A percentile compares a stretch with the other conserved stretches of the same genome.
Conservation (phyloP, 2,113 vertebrate genomes). For the Pantherophis guttatus region DNA sequence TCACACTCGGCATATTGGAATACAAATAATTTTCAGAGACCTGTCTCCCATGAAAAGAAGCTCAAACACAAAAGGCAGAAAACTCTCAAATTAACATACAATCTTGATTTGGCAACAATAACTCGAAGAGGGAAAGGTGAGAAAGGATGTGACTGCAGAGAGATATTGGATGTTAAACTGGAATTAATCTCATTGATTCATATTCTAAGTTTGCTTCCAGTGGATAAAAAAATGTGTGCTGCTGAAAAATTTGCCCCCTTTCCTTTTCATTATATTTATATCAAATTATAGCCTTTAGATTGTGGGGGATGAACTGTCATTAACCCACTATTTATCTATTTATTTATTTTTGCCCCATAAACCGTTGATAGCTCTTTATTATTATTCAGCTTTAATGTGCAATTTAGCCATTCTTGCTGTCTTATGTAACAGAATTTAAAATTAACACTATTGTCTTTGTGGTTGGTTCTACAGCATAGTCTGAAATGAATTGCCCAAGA, state of each 20-base stretch:
- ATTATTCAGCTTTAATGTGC: background rate
- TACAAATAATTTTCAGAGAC: slow-evolving; percentile 30
- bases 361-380: background rate
- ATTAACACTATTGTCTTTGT: background rate
- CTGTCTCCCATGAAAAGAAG: slow-evolving; percentile 12
- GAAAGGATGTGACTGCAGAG: background rate
- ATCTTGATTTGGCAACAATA: background rate
- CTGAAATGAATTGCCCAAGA: background rate
- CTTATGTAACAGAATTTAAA: background rate
- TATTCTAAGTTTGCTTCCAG: background rate
- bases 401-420: background rate
- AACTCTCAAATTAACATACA: background rate
- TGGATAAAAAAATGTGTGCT: background rate
- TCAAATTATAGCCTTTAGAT: background rate
- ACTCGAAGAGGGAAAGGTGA: background rate
- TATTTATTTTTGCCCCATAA: background rate
- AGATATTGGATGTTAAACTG: background rate
- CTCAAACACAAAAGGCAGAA: background rate
- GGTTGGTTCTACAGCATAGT: background rate
- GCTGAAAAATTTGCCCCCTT: background rate
- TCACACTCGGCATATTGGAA: slow-evolving; percentile 23
- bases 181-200: background rate
- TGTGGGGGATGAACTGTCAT: background rate
- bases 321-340: background rate
- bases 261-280: background rate